A percentile compares a stretch with the other conserved stretches of the same genome.
Evolutionary conservation across 1,140 invertebrate species (phyloP).

Genomic region (Leucophenga varia): DNA sequence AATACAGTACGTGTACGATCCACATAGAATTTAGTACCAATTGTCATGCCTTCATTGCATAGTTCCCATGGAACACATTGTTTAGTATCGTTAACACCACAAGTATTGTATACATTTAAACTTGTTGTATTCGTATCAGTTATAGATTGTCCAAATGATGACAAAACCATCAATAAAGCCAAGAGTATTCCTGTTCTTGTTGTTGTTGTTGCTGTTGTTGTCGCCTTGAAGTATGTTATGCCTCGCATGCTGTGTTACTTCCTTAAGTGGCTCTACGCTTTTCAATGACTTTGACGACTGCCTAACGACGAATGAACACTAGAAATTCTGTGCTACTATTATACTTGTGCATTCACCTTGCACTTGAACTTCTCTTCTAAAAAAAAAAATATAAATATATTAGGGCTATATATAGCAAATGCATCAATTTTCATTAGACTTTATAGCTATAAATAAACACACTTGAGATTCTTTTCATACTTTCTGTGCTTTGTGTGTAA

Average conservation of each 20-base stretch:
- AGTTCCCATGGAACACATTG: constrained; percentile 29
- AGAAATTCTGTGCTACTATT: not conserved
- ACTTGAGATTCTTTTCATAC: not conserved
- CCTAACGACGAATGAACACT: not conserved
- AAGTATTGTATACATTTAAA: constrained; percentile 8
- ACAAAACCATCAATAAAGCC: not conserved
- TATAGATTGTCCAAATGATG: not conserved
- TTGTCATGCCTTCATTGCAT: constrained; percentile 25
- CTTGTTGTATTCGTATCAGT: not conserved
- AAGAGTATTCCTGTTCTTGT: too few relatives aligned
- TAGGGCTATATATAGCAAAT: constrained; percentile 28
- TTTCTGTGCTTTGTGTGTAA: constrained; percentile 24
- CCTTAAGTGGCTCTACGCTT: not conserved
- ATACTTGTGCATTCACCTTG: not conserved
- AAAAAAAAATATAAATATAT: constrained; percentile 1
- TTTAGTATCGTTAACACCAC: constrained; percentile 11
- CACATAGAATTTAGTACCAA: constrained; percentile 30
- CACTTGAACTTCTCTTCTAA: constrained; percentile 16
- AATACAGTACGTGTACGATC: constrained; percentile 23
- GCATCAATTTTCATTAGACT: too few relatives aligned
- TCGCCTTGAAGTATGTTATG: not conserved
- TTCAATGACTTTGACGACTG: not conserved
- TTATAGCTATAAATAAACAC: too few relatives aligned
- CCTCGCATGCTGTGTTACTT: too few relatives aligned
- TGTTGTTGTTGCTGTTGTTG: too few relatives aligned